phyloP scores from a whole-genome alignment of 1,140 invertebrate genomes.

The Zelostemma sp. region DNA sequence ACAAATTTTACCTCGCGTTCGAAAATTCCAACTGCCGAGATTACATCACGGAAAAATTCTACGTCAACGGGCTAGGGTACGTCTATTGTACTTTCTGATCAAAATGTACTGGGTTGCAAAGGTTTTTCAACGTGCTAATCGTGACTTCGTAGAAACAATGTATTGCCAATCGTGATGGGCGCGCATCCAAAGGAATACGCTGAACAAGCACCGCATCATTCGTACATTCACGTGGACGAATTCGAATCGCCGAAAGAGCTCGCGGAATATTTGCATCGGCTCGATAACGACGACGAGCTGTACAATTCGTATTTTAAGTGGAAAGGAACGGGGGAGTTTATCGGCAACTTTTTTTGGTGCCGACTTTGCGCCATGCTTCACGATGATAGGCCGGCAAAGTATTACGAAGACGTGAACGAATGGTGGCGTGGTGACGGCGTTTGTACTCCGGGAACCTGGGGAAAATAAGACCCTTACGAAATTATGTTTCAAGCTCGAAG shows the following conservation, averaged over 20 bases:
- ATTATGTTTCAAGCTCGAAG: too few species aligned
- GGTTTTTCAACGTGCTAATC: too few species aligned
- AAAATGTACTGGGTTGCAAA: too few species aligned
- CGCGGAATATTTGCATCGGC: conserved; percentile 85
- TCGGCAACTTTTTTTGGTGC: conserved; percentile 97
- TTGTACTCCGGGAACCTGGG: conserved; percentile 78
- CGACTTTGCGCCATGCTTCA: conserved; percentile 92
- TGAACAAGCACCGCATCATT: conserved; percentile 86
- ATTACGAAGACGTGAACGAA: conserved; percentile 81
- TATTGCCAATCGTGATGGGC: conserved; percentile 96
- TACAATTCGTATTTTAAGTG: too few species aligned
- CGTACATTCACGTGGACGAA: conserved; percentile 95
- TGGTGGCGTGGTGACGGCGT: conserved; percentile 87
- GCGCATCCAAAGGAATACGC: conserved; percentile 91
- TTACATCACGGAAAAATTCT: too few species aligned
- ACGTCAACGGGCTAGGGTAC: too few species aligned
- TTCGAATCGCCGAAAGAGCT: conserved; percentile 88
- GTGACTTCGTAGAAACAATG: conserved; percentile 88
- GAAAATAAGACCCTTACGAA: too few species aligned
- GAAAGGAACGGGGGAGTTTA: conserved; percentile 93
- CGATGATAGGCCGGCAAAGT: conserved; percentile 76
- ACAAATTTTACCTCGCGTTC: conserved; percentile 98
- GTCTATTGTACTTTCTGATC: too few species aligned
- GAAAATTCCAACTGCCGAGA: conserved; percentile 97
- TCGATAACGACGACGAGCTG: conserved; percentile 87